phyloP scores from a whole-genome alignment of 2,113 vertebrate genomes.

The Pelvicachromis taeniatus region DNA sequence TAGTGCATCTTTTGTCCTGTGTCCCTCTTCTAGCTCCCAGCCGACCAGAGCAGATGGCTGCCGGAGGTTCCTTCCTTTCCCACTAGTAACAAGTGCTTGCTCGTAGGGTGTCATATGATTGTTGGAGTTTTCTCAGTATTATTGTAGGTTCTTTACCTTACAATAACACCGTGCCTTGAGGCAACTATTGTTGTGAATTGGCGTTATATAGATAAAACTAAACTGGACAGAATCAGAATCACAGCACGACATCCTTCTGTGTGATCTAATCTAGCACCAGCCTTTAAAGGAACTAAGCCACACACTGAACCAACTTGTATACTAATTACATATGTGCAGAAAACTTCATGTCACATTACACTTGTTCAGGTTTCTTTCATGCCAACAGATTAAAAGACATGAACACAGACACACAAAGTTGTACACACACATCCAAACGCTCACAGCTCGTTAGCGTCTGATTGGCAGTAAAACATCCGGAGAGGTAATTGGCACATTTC shows the following conservation, averaged over 20 bases:
- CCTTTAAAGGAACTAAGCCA: neutral
- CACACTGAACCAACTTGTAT: constrained; percentile 13
- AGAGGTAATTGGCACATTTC: constrained; percentile 92
- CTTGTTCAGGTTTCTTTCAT: neutral
- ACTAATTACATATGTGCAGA: constrained; percentile 3
- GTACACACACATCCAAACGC: neutral
- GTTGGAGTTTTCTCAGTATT: neutral
- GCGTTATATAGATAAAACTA: neutral
- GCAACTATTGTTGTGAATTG: neutral
- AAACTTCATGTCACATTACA: neutral
- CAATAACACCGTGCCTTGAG: neutral
- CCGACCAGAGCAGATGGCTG: too few species aligned
- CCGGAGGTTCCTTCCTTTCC: neutral
- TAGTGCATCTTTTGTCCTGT: neutral
- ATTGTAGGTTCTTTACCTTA: neutral
- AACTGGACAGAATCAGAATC: neutral
- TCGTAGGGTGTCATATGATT: neutral
- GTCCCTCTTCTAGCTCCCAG: neutral
- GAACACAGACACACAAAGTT: neutral
- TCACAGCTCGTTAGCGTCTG: constrained; percentile 81
- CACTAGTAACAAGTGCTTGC: neutral
- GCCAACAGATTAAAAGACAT: constrained; percentile 5
- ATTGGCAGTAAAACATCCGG: constrained; percentile 86
- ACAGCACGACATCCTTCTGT: neutral
- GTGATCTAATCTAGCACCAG: neutral